A percentile compares a stretch with the other conserved stretches of the same genome.
These are phyloP conservation scores for Sebastolobus alascanus DNA, from an alignment of 2,797 vertebrate species.

Conservation along the genomic window DNA sequence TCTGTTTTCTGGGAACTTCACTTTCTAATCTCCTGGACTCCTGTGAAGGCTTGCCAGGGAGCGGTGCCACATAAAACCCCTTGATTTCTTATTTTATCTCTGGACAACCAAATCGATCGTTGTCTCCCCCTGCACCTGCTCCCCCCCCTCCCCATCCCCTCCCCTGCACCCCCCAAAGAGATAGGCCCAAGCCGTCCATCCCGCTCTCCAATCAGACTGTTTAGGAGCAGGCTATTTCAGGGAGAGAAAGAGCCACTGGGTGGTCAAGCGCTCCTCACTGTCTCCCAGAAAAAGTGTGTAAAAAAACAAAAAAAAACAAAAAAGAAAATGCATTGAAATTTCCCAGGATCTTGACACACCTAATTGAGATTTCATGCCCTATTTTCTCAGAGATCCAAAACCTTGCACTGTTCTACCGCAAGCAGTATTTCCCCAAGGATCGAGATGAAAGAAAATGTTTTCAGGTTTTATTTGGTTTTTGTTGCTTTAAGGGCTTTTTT, in stretches of 20 bases:
- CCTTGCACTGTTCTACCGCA: constrained; percentile 48
- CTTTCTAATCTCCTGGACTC: constrained; percentile 77
- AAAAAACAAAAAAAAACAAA: neutral
- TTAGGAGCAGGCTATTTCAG: constrained; percentile 76
- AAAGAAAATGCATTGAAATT: constrained; percentile 67
- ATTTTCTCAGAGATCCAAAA: constrained; percentile 74
- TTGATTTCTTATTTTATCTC: constrained; percentile 84
- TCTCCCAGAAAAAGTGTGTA: constrained; percentile 48
- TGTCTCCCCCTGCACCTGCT: constrained; percentile 72
- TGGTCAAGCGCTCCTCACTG: constrained; percentile 66
- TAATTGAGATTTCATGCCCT: constrained; percentile 84
- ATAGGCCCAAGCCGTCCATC: constrained; percentile 61
- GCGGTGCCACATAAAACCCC: constrained; percentile 65
- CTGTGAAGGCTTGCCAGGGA: constrained; percentile 71
- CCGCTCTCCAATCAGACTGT: constrained; percentile 73
- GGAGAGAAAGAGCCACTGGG: constrained; percentile 59
- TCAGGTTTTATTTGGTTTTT: constrained; percentile 77
- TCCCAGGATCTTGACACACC: constrained; percentile 77
- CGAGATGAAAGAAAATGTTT: constrained; percentile 75
- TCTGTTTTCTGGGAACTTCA: constrained; percentile 81
- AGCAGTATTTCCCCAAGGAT: constrained; percentile 76
- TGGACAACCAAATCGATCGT: constrained; percentile 82
- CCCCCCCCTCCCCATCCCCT: constrained; percentile 32
- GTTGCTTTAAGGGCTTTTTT: constrained; percentile 63
- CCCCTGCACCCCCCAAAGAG: constrained; percentile 31